phyloP scores from a whole-genome alignment of 2,888 invertebrate genomes.

The Chorisops tibialis region DNA sequence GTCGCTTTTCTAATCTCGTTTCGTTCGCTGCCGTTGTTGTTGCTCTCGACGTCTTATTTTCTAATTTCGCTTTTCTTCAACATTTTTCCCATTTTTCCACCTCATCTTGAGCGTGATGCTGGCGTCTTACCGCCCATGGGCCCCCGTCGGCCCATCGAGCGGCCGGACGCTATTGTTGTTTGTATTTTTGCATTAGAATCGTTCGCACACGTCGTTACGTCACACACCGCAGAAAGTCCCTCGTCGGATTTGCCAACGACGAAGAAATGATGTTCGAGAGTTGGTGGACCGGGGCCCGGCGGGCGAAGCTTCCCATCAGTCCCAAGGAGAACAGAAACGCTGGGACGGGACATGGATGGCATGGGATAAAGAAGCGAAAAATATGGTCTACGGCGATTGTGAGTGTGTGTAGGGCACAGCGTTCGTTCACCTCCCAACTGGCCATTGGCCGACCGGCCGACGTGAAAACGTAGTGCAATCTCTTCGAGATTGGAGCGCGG shows the following conservation, averaged over 20 bases:
- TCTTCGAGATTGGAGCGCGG: neutral
- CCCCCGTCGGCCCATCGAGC: neutral
- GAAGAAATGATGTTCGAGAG: too few species aligned
- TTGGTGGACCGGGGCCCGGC: too few species aligned
- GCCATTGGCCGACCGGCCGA: conserved; percentile 39
- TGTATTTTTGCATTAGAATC: conserved; percentile 15
- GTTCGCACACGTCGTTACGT: neutral
- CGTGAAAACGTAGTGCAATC: conserved; percentile 9
- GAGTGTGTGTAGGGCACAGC: conserved; percentile 40
- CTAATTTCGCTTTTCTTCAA: too few species aligned
- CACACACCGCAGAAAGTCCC: neutral
- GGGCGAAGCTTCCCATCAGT: neutral
- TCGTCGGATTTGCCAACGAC: conserved; percentile 16
- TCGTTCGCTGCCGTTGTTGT: too few species aligned
- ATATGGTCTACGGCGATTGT: conserved; percentile 24
- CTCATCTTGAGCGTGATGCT: too few species aligned
- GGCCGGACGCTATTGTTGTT: neutral
- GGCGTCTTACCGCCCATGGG: too few species aligned
- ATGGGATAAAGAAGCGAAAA: conserved; percentile 24
- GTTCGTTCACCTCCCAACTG: conserved; percentile 41
- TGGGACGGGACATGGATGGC: conserved; percentile 7
- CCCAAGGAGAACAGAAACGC: too few species aligned
- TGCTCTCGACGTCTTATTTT: too few species aligned
- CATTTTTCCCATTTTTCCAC: too few species aligned
- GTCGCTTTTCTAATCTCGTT: too few species aligned